A percentile compares a stretch with the other conserved stretches of the same genome.
phyloP scores from a whole-genome alignment of 1,140 invertebrate genomes.

The Drosophila varians region DNA sequence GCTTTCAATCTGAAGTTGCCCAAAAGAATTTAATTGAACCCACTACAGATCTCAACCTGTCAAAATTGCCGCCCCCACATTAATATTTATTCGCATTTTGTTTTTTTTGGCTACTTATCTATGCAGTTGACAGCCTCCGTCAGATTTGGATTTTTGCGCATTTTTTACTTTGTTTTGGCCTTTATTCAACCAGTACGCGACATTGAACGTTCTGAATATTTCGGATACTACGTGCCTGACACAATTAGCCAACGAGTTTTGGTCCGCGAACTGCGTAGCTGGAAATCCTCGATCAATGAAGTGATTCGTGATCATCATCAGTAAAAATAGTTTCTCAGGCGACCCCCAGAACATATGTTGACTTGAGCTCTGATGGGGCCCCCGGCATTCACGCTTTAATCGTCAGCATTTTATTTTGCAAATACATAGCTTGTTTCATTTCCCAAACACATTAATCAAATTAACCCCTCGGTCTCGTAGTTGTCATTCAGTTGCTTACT shows the following conservation, averaged over 20 bases:
- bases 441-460: constrained; percentile 65
- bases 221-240: constrained; percentile 36
- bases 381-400: constrained; percentile 41
- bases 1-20: constrained; percentile 48
- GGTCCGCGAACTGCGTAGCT: constrained; percentile 37
- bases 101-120: constrained; percentile 51
- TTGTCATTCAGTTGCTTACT: constrained; percentile 15
- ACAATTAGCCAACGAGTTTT: constrained; percentile 53
- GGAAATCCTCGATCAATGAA: constrained; percentile 30
- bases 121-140: constrained; percentile 67
- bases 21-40: constrained; percentile 19
- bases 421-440: constrained; percentile 60
- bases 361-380: constrained; percentile 22
- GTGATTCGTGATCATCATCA: constrained; percentile 22
- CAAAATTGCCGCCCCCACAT: constrained; percentile 41
- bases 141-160: constrained; percentile 49
- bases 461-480: constrained; percentile 7
- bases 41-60: constrained; percentile 36
- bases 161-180: constrained; percentile 23
- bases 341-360: constrained; percentile 58
- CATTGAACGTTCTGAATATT: constrained; percentile 66
- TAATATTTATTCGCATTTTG: neutral
- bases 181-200: constrained; percentile 56
- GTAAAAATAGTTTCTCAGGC: constrained; percentile 33
- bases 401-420: constrained; percentile 18